A percentile compares a stretch with the other conserved stretches of the same genome.
These are phyloP conservation scores for Orchesellides sinensis DNA, from an alignment of 2,888 invertebrate genomes.

Conservation along the genomic window DNA sequence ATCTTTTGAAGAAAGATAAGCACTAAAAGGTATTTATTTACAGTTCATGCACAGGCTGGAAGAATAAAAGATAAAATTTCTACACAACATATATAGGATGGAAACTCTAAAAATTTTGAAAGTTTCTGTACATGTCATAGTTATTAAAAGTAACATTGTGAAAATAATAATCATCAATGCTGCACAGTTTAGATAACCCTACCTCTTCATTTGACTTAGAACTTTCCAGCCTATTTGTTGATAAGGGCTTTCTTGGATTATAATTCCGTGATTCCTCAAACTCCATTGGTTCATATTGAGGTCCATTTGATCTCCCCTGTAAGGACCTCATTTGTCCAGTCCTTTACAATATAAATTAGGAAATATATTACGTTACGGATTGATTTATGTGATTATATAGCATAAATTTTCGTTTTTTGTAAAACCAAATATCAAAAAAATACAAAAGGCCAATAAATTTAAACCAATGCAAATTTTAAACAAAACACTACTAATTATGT, in stretches of 20 bases:
- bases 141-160: slow-evolving; percentile 34
- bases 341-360: slow-evolving; percentile 59
- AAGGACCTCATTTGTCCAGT: slow-evolving; percentile 69
- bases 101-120: slow-evolving; percentile 45
- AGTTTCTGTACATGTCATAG: slow-evolving; percentile 56
- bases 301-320: slow-evolving; percentile 56
- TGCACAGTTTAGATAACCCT: slow-evolving; percentile 59
- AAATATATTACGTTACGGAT: background rate
- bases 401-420: background rate
- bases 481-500: too few relatives aligned
- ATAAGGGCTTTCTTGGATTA: slow-evolving; percentile 60
- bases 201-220: slow-evolving; percentile 67
- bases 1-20: too few relatives aligned
- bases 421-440: background rate
- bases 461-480: too few relatives aligned
- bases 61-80: too few relatives aligned
- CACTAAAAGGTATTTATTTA: too few relatives aligned
- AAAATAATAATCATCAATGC: slow-evolving; percentile 48
- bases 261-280: slow-evolving; percentile 67
- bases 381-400: background rate
- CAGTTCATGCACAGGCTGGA: too few relatives aligned
- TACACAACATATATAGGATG: too few relatives aligned
- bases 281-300: slow-evolving; percentile 64
- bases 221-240: slow-evolving; percentile 63
- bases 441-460: slow-evolving; percentile 4